phyloP scores from a whole-genome alignment of 2,888 invertebrate species.

The Azorinus chamasolen region DNA sequence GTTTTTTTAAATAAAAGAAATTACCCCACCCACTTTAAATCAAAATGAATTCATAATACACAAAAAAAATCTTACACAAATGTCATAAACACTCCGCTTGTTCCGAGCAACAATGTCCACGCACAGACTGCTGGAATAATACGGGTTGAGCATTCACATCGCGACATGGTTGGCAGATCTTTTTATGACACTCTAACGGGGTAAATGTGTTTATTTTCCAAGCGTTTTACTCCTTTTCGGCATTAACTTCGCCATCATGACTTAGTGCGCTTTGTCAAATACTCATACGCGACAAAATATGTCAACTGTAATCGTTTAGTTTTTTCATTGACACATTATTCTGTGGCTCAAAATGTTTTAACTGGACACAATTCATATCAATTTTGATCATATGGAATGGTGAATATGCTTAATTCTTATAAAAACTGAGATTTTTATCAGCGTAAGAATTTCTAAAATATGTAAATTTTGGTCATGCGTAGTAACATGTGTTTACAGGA shows the following conservation, averaged over 20 bases:
- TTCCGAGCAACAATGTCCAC: conserved; percentile 97
- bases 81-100: conserved; percentile 98
- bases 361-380: too few species aligned
- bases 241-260: conserved; percentile 24
- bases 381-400: too few species aligned
- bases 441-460: background rate
- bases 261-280: background rate
- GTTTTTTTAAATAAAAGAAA: too few species aligned
- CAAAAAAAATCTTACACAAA: conserved; percentile 93
- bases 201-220: background rate
- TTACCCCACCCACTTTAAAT: conserved; percentile 52
- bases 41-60: background rate
- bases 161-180: conserved; percentile 68
- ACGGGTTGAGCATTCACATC: conserved; percentile 81
- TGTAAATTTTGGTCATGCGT: conserved; percentile 10
- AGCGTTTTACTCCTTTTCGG: conserved; percentile 7
- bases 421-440: background rate
- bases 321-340: too few species aligned
- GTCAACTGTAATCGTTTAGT: background rate
- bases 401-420: background rate
- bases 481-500: background rate
- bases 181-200: background rate
- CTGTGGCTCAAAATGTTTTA: too few species aligned
- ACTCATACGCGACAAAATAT: background rate
- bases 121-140: conserved; percentile 96